These are phyloP conservation scores for Micromesistius poutassou DNA, from an alignment of 2,797 vertebrate species.

Conservation along the genomic window DNA sequence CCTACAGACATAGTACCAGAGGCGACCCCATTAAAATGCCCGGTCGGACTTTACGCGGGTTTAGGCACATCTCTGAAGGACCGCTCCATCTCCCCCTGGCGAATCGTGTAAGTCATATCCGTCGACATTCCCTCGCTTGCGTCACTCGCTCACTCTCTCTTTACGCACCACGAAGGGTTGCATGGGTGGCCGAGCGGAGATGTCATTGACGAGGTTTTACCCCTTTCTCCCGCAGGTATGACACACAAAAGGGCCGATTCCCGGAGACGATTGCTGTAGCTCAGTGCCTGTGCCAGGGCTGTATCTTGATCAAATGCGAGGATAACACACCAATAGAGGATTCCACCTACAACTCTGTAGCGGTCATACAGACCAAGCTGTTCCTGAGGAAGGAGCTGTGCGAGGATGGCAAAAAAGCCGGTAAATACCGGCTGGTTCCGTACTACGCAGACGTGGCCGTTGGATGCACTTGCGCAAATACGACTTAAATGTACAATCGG, in stretches of 20 bases:
- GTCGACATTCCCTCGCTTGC: background rate
- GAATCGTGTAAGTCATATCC: slow-evolving; percentile 69
- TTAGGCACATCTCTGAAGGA: slow-evolving; percentile 6
- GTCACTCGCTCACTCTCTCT: background rate
- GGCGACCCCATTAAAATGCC: slow-evolving; percentile 19
- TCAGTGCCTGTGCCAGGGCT: slow-evolving; percentile 80
- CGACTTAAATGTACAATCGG: slow-evolving; percentile 29
- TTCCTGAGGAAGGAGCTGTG: slow-evolving; percentile 76
- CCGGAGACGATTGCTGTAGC: slow-evolving; percentile 75
- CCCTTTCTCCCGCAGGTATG: slow-evolving; percentile 54
- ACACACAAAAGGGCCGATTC: slow-evolving; percentile 58
- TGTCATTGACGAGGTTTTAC: background rate
- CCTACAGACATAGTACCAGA: fast-evolving
- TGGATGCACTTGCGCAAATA: slow-evolving; percentile 80
- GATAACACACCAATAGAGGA: background rate
- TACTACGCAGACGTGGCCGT: slow-evolving; percentile 57
- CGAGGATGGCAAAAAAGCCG: background rate
- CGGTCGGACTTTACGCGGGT: slow-evolving; percentile 25
- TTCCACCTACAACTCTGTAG: slow-evolving; percentile 69
- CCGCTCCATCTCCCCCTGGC: slow-evolving; percentile 86
- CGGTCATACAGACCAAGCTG: slow-evolving; percentile 62
- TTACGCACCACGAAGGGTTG: background rate
- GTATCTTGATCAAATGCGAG: slow-evolving; percentile 64
- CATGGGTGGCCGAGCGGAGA: background rate
- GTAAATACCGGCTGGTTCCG: slow-evolving; percentile 37